phyloP scores from a whole-genome alignment of 2,888 invertebrate species.

The Cheilosia urbana region DNA sequence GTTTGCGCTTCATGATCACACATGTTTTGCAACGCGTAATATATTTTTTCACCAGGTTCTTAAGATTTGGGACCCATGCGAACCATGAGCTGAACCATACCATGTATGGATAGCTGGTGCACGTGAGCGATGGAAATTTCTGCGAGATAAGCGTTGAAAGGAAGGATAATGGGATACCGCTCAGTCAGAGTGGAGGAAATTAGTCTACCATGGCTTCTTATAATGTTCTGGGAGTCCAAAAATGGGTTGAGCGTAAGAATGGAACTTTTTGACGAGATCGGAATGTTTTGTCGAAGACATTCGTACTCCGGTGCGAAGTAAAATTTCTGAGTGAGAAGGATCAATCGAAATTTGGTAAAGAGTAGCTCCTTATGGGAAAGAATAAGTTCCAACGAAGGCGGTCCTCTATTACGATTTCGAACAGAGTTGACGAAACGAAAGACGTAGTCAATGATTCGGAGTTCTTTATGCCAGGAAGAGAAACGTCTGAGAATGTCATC shows the following conservation, averaged over 20 bases:
- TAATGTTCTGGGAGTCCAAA: background rate
- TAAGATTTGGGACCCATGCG: constrained; percentile 25
- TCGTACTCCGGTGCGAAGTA: background rate
- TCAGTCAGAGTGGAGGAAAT: background rate
- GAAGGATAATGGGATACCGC: background rate
- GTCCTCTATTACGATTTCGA: background rate
- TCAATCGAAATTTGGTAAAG: background rate
- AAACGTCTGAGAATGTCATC: background rate
- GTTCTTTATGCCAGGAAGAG: background rate
- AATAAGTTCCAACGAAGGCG: accelerated
- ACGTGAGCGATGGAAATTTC: constrained; percentile 1
- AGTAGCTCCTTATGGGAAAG: background rate
- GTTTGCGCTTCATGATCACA: background rate
- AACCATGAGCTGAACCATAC: constrained; percentile 30
- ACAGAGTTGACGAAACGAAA: background rate
- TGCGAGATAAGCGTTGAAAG: background rate
- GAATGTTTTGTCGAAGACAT: background rate
- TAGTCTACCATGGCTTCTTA: background rate
- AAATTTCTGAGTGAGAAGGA: background rate
- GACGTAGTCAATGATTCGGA: background rate
- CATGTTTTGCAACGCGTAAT: background rate
- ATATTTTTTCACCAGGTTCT: constrained; percentile 4
- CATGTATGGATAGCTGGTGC: background rate
- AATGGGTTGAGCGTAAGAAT: background rate
- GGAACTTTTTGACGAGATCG: constrained; percentile 5